Percentiles rank a stretch among this genome's conserved stretches.
These are phyloP conservation scores for Nomada fucata DNA, from an alignment of 2,888 invertebrate genomes.

Conservation along the genomic window DNA sequence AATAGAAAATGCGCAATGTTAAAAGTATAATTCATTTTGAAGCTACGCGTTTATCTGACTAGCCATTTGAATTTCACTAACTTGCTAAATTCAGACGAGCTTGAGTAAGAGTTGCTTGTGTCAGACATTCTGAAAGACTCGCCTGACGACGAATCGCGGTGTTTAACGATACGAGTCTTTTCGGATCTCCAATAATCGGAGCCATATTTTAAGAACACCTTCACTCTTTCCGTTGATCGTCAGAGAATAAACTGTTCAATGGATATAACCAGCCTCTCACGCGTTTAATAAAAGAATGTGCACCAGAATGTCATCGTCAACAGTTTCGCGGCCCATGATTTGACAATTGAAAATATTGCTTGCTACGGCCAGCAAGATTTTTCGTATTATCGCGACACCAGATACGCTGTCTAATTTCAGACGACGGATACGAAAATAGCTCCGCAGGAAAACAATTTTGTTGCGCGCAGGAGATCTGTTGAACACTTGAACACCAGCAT, in stretches of 20 bases:
- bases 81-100: slow-evolving; percentile 82
- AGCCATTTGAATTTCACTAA: slow-evolving; percentile 69
- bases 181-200: slow-evolving; percentile 74
- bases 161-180: slow-evolving; percentile 75
- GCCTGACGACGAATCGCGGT: slow-evolving; percentile 76
- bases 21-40: neutral
- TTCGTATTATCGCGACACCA: neutral
- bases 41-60: neutral
- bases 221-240: neutral
- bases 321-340: slow-evolving; percentile 21
- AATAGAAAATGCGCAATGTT: neutral
- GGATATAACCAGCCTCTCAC: neutral
- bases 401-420: neutral
- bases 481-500: slow-evolving; percentile 2
- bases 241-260: neutral
- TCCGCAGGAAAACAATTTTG: neutral
- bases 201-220: slow-evolving; percentile 68
- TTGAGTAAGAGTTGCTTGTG: slow-evolving; percentile 80
- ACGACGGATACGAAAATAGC: slow-evolving; percentile 7
- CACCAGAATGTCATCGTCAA: slow-evolving; percentile 25
- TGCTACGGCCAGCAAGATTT: neutral
- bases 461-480: neutral
- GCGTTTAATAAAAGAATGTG: slow-evolving; percentile 41
- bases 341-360: neutral
- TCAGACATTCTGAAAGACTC: slow-evolving; percentile 80